Evolutionary conservation across 1,140 invertebrate species (phyloP), one percentile per base, ranked within the genome.

Genomic region (Capitella teleta): DNA sequence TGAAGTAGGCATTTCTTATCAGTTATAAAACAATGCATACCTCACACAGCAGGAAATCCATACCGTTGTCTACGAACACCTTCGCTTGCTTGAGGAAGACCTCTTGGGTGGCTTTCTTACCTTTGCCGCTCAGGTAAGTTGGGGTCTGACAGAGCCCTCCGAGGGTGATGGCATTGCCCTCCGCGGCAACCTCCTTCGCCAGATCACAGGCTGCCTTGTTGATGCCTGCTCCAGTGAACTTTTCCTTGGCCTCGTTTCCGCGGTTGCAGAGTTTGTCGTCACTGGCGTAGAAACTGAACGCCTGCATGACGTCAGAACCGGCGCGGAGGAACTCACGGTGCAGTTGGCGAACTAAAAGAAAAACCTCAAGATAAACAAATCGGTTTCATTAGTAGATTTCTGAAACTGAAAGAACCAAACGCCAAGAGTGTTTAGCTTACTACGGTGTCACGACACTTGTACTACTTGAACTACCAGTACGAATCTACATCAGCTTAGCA

Each of bases 301-400:
- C 67, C 43, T 73, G 70, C 61, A 73, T 67, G 1, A 73, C 67
- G 47, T 73, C 70, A n/a, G 70, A 52, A n/a, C 70, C 70, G 0
- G 70, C 67, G 2, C 71, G 47, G 32, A 73, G 52, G 51, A 73
- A 73, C 55, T 73, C 70, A 2, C 71, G 46, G 45, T 68, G 66
- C 1, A 72, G 53, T 25, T 60, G 58, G 2, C 53, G 46, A 8
- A 72, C 69, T 69, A 51, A 18, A 57, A 56, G 45, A 23, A 51
- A 43, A 32, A 10, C 45, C 14, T 28, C 38, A 5, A 6, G 16
- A 16, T 10, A 6, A 10, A 40, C 38, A 40, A 40, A 10, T 34
- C 10, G n/a, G 10, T 34, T 34, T 34, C 10, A 34, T 34, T n/a
- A 42, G n/a, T n/a, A n/a, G n/a, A n/a, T n/a, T n/a, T n/a, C n/a